These are phyloP conservation scores for Sylvia atricapilla DNA, from an alignment of 2,113 vertebrate species.

Conservation along the genomic window DNA sequence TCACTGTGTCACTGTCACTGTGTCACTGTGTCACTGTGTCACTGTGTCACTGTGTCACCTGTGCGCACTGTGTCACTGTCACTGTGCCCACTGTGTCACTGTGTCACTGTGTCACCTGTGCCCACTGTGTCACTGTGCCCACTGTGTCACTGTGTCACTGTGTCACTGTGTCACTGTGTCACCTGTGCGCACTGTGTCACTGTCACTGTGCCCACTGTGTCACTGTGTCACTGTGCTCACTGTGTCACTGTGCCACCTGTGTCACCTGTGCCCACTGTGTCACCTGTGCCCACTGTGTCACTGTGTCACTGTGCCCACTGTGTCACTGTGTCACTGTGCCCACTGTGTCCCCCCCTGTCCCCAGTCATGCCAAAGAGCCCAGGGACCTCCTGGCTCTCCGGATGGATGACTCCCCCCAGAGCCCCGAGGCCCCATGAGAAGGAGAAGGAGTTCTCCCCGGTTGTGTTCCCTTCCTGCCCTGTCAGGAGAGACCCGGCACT, in stretches of 20 bases:
- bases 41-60: no score
- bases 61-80: background rate
- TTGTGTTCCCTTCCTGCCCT: background rate
- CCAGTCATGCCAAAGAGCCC: background rate
- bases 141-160: background rate
- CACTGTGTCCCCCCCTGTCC: no score
- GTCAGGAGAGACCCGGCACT: background rate
- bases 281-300: background rate
- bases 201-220: no score
- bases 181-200: background rate
- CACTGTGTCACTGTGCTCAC: background rate
- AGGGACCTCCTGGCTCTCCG: background rate
- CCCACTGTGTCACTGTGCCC: background rate
- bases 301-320: background rate
- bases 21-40: no score
- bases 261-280: no score
- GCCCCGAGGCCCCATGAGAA: no score
- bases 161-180: no score
- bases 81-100: background rate
- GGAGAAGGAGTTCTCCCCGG: background rate
- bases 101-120: no score
- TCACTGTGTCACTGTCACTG: background rate
- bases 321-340: no score
- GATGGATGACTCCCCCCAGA: background rate
- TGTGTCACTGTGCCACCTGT: background rate